Evolutionary conservation across 2,888 invertebrate species (phyloP).

Genomic region (Fabriciana adippe): DNA sequence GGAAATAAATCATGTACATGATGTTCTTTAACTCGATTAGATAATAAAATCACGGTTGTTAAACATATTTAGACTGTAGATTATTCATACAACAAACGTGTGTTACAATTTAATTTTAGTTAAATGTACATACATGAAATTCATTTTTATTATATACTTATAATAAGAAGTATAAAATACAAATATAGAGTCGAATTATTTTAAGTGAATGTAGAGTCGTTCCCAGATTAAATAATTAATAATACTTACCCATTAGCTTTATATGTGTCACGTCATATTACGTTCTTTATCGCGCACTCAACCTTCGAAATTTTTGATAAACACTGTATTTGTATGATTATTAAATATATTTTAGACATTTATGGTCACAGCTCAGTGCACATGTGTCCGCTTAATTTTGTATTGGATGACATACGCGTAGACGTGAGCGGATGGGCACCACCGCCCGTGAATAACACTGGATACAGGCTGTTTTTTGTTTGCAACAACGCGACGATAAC

Average conservation of each 20-base stretch:
- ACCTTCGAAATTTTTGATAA: slow-evolving; percentile 8
- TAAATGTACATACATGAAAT: too few species aligned
- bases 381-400: slow-evolving; percentile 29
- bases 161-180: too few species aligned
- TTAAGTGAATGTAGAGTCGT: too few species aligned
- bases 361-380: slow-evolving; percentile 18
- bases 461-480: slow-evolving; percentile 48
- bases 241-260: slow-evolving; percentile 52
- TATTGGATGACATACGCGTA: slow-evolving; percentile 34
- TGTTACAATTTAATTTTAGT: too few species aligned
- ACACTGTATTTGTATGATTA: slow-evolving; percentile 23
- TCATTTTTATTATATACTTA: too few species aligned
- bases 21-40: neutral
- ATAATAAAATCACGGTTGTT: too few species aligned
- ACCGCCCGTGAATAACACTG: slow-evolving; percentile 33
- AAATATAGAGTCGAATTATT: too few species aligned
- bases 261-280: slow-evolving; percentile 52
- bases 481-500: slow-evolving; percentile 12
- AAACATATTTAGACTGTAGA: too few species aligned
- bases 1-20: neutral
- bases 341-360: slow-evolving; percentile 19
- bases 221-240: neutral
- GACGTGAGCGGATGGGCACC: slow-evolving; percentile 38
- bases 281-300: slow-evolving; percentile 16
- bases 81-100: too few species aligned